Conservation (phyloP, 2,888 invertebrate species). For the Trissolcus brochymenae region DNA sequence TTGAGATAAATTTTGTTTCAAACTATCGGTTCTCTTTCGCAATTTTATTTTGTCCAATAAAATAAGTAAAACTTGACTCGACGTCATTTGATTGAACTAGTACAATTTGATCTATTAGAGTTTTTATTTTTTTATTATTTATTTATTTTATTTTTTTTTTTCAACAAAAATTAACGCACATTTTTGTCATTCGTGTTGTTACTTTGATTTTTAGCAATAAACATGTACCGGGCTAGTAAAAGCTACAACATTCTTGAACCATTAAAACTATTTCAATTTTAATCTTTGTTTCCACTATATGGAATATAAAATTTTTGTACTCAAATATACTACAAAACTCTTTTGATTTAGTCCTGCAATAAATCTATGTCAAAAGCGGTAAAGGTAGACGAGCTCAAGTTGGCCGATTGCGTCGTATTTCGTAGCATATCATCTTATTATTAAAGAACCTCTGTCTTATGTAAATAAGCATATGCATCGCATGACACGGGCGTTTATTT, state of each 20-base stretch:
- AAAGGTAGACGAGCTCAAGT: conserved; percentile 11
- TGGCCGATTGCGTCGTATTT: conserved; percentile 19
- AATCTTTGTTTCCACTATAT: too few relatives aligned
- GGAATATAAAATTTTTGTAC: too few relatives aligned
- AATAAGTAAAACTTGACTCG: conserved; percentile 36
- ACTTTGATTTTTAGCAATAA: conserved; percentile 27
- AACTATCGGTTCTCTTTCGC: conserved; percentile 30
- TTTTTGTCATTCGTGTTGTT: conserved; percentile 24
- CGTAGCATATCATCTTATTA: conserved; percentile 47
- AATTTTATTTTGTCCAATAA: conserved; percentile 40
- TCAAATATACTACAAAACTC: too few relatives aligned
- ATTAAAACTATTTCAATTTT: too few relatives aligned
- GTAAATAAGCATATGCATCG: conserved; percentile 49
- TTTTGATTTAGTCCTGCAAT: conserved; percentile 9
- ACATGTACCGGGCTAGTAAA: not conserved
- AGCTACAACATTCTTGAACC: too few relatives aligned
- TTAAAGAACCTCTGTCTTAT: conserved; percentile 55
- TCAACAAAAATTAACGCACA: too few relatives aligned
- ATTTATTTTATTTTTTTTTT: too few relatives aligned
- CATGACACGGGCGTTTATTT: conserved; percentile 60
- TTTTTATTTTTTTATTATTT: too few relatives aligned
- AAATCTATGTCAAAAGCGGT: not conserved
- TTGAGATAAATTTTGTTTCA: conserved; percentile 48
- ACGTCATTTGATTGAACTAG: conserved; percentile 41
- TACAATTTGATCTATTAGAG: conserved; percentile 48